Base-by-base conservation (phyloP, 1,140 invertebrate genomes). In the Leptopilina clavipes region DNA sequence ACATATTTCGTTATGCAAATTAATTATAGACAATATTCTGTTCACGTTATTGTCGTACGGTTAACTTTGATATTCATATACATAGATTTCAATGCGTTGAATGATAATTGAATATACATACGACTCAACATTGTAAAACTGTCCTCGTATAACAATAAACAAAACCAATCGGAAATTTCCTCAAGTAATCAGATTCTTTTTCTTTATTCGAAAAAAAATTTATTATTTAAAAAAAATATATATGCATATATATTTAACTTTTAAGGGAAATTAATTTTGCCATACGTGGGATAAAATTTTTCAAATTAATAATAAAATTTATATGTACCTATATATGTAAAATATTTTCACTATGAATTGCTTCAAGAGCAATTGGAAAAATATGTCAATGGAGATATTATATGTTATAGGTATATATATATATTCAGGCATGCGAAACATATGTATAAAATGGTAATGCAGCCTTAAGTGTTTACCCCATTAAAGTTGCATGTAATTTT, bases 1-100 rank as follows among this genome's bases (percentile, higher is more conserved):
- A 65, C 59, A 65, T 65, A 65, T 65, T 65, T 65, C 3, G 19
- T 31, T 65, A 65, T 65, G 59, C 59, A 65, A 65, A 65, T 65
- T 65, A 65, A 65, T 65, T 65, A 65, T 65, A 65, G 59, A 31
- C 19, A 65, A 65, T 54, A 54, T 65, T 65, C 59, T 11, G 25
- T n/a, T 65, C 59, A 37, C 59, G 59, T 65, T 65, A 65, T 31
- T 31, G 25, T n/a, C 22, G 10, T 37, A 65, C 59, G 22, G 59
- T 65, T 31, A 65, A 37, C 12, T 65, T 65, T 25, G 12, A 31
- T 65, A 65, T 31, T 65, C 59, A n/a, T 25, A 11, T 25, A 65
- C 59, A 65, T 31, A 31, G 22, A 31, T 65, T 65, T 65, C 59
- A 65, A 25, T 31, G 22, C 22, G 59, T 65, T 19, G 59, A 65